Conservation (phyloP, 2,888 invertebrate species). For the Ectemnius continuus region DNA sequence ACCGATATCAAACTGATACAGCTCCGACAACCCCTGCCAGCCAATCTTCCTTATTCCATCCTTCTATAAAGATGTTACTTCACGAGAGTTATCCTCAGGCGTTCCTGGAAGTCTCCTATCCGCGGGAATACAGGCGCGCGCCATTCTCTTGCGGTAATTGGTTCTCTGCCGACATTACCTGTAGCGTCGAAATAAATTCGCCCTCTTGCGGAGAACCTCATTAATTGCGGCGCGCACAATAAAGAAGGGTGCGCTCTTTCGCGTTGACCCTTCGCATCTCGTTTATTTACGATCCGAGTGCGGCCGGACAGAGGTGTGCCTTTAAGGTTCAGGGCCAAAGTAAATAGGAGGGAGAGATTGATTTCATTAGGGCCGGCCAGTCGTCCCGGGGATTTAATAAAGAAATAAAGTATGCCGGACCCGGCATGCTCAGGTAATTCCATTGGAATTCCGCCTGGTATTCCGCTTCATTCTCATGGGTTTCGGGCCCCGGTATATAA, state of each 20-base stretch:
- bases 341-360: conserved; percentile 6
- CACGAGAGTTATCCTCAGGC: too few species aligned
- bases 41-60: too few species aligned
- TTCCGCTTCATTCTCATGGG: neutral
- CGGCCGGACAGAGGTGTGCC: conserved; percentile 2
- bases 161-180: conserved; percentile 33
- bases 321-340: neutral
- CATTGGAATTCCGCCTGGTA: neutral
- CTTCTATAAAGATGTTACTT: too few species aligned
- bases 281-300: conserved; percentile 41
- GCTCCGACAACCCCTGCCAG: too few species aligned
- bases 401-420: neutral
- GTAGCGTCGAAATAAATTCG: conserved; percentile 60
- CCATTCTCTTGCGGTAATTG: conserved; percentile 55
- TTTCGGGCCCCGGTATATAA: neutral
- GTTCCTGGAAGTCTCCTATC: too few species aligned
- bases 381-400: neutral
- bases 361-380: neutral
- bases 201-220: conserved; percentile 16
- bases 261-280: conserved; percentile 31
- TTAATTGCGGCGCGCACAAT: conserved; percentile 55
- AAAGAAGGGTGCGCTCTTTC: conserved; percentile 29
- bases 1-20: neutral
- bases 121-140: neutral
- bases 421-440: neutral